A percentile compares a stretch with the other conserved stretches of the same genome.
These are phyloP conservation scores for Lasioglossum marginatum DNA, from an alignment of 2,888 invertebrate genomes.

Conservation along the genomic window DNA sequence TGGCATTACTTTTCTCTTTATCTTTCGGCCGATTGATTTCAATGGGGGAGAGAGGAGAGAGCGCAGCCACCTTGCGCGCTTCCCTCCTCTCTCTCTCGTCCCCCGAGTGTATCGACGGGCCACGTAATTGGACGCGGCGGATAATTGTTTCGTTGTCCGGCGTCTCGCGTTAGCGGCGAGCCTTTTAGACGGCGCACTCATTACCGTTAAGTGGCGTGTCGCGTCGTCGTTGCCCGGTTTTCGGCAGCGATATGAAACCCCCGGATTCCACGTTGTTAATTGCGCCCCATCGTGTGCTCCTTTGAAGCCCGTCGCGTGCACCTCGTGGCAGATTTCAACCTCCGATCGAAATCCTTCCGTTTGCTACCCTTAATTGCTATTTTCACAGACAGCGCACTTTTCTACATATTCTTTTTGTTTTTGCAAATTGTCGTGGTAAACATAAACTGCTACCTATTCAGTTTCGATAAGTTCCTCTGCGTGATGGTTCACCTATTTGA, in stretches of 20 bases:
- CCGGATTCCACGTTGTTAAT: background rate
- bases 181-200: slow-evolving; percentile 58
- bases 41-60: slow-evolving; percentile 27
- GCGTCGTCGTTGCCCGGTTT: slow-evolving; percentile 49
- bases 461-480: background rate
- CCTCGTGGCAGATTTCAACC: background rate
- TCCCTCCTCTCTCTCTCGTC: background rate
- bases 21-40: slow-evolving; percentile 55
- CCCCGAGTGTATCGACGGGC: slow-evolving; percentile 59
- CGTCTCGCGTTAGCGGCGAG: slow-evolving; percentile 51
- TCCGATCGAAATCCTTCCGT: background rate
- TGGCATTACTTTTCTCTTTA: slow-evolving; percentile 51
- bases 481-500: background rate
- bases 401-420: background rate
- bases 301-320: background rate
- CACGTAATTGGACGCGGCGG: slow-evolving; percentile 64
- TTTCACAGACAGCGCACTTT: background rate
- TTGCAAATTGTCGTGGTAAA: background rate
- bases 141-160: slow-evolving; percentile 62
- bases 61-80: slow-evolving; percentile 39
- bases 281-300: background rate
- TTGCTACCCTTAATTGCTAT: background rate
- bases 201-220: slow-evolving; percentile 60
- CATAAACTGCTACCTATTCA: background rate
- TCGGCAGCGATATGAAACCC: slow-evolving; percentile 35